phyloP scores from a whole-genome alignment of 2,113 vertebrate genomes.

The Centropristis striata region DNA sequence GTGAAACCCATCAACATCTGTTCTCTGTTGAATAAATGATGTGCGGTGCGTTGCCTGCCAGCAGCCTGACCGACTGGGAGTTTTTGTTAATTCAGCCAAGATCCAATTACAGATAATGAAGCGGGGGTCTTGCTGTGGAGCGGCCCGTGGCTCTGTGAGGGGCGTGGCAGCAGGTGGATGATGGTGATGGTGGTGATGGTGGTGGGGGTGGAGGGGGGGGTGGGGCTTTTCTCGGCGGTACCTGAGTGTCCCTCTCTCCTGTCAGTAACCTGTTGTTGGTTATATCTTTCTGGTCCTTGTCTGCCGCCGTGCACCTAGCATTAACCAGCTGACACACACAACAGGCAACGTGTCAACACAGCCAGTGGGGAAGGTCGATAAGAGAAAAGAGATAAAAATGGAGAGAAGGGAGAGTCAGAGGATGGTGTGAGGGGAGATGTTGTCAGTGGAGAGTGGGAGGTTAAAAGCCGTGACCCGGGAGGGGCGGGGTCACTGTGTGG shows the following conservation, averaged over 20 bases:
- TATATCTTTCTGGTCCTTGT: constrained; percentile 99
- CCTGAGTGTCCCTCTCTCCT: constrained; percentile 99
- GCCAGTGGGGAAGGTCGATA: constrained; percentile 37
- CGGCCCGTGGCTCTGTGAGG: constrained; percentile 61
- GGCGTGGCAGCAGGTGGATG: constrained; percentile 69
- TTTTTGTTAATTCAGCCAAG: too few relatives aligned
- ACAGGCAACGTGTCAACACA: constrained; percentile 77
- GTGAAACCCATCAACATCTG: too few relatives aligned
- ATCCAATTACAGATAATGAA: background rate
- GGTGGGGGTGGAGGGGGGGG: constrained; percentile 45
- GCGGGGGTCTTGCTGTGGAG: constrained; percentile 87
- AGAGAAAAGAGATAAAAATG: constrained; percentile 28
- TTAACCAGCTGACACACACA: constrained; percentile 96
- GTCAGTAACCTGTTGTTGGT: constrained; percentile 99
- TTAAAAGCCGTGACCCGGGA: constrained; percentile 64
- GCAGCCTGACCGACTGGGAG: too few relatives aligned
- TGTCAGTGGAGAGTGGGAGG: constrained; percentile 67
- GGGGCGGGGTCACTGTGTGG: constrained; percentile 35
- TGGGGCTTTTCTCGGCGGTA: constrained; percentile 85
- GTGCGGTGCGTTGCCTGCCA: too few relatives aligned
- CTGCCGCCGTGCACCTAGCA: constrained; percentile 95
- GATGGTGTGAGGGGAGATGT: constrained; percentile 52
- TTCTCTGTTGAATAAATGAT: too few relatives aligned
- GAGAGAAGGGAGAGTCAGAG: constrained; percentile 37
- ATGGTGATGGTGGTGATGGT: constrained; percentile 34